Base-by-base conservation (phyloP, 2,797 vertebrate species). In the Thripadectes ignobilis region DNA sequence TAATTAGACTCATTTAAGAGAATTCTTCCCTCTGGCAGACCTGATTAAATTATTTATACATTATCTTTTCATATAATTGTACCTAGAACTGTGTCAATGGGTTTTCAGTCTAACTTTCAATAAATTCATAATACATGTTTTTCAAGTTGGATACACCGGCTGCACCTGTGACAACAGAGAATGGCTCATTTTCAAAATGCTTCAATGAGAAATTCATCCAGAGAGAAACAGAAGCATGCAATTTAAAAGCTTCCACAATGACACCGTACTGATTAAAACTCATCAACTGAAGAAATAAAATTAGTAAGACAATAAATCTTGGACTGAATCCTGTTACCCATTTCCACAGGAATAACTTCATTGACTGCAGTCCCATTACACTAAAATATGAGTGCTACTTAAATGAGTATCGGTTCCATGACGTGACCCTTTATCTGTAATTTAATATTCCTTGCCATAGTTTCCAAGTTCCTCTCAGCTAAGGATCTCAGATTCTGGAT, bases 231-330 rank as follows among this genome's bases (percentile, higher is more conserved):
- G 82, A 89, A 85, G 49, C 69, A 76, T 30, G 80, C 76, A 59
- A 90, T 92, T 95, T 84, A 85, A 95, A 88, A 90, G 74, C 93
- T 86, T 88, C 59, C 46, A 39, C 85, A 87, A 36, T 24, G 73
- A 88, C 67, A 93, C 85, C 34, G 27, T n/a, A 68, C 77, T 57
- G 85, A 95, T 88, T 86, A 95, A 95, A 94, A 93, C 74, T 89
- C 91, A 94, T 96, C 83, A 88, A 10, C 73, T 96, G 77, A 93
- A 95, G 89, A 96, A 95, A 95, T 93, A 95, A 94, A 95, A 97
- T 95, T 61, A 94, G 91, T 84, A 79, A 68, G 69, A 89, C 77
- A 85, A 91, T 96, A 96, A 93, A 94, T 89, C 80, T 71, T 82
- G 80, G 48, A 75, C 27, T 69, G 91, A 94, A 90, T 84, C 57